These are phyloP conservation scores for Miltochrista miniata DNA, from an alignment of 2,888 invertebrate genomes.

Conservation along the genomic window DNA sequence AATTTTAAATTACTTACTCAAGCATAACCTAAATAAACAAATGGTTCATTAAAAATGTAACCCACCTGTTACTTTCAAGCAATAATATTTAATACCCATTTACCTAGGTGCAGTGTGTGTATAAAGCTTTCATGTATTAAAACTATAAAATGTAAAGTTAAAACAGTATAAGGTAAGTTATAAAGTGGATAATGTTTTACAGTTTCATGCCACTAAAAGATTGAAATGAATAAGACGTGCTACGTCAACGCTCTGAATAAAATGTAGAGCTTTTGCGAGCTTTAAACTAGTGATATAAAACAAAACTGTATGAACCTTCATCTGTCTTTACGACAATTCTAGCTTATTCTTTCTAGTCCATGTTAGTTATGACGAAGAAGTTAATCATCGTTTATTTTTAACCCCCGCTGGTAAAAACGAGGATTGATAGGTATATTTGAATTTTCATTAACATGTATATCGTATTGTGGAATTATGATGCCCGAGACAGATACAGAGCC, in stretches of 20 bases:
- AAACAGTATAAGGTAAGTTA: slow-evolving; percentile 1
- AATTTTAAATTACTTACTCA: no score
- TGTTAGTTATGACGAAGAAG: no score
- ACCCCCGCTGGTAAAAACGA: no score
- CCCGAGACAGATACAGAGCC: no score
- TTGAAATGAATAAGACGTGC: slow-evolving; percentile 14
- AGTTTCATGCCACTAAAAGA: slow-evolving; percentile 34
- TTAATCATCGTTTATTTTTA: no score
- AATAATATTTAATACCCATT: neutral
- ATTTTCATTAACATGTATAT: no score
- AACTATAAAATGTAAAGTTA: slow-evolving; percentile 27
- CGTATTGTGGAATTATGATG: no score
- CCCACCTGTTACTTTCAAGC: neutral
- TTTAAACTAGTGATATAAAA: neutral
- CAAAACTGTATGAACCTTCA: slow-evolving; percentile 1
- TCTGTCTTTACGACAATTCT: neutral
- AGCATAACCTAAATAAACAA: no score
- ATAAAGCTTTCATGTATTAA: slow-evolving; percentile 7
- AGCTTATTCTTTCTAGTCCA: no score
- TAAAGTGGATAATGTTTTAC: slow-evolving; percentile 5
- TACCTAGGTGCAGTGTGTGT: neutral
- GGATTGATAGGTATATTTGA: no score
- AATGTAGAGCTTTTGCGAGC: neutral
- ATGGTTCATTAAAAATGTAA: no score
- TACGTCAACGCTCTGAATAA: no score